Percentiles rank a stretch among this genome's conserved stretches.
These are phyloP conservation scores for Aromia moschata DNA, from an alignment of 2,888 invertebrate species.

Conservation along the genomic window DNA sequence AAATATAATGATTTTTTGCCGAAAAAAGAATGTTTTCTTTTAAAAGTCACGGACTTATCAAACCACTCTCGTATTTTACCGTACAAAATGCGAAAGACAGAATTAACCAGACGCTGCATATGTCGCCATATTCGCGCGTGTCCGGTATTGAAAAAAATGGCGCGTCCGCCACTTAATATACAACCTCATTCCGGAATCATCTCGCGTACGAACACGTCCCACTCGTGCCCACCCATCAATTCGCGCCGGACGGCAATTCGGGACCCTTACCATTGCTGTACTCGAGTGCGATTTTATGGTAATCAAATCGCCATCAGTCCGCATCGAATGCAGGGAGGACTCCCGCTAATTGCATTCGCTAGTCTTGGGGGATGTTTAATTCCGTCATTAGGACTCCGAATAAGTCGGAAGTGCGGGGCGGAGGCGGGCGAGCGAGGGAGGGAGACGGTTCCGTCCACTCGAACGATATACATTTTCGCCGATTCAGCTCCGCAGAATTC, in stretches of 20 bases:
- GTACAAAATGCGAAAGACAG: no score
- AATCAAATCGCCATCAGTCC: slow-evolving; percentile 49
- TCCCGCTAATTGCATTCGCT: slow-evolving; percentile 45
- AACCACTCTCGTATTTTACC: no score
- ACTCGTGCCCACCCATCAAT: slow-evolving; percentile 35
- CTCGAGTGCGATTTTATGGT: slow-evolving; percentile 47
- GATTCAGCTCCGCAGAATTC: slow-evolving; percentile 37
- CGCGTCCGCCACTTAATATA: slow-evolving; percentile 9
- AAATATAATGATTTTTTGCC: no score
- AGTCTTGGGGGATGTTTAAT: slow-evolving; percentile 45
- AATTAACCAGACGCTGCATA: neutral
- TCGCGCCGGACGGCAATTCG: slow-evolving; percentile 39
- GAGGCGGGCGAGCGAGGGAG: no score
- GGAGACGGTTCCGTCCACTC: slow-evolving; percentile 20
- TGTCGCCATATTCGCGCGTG: neutral
- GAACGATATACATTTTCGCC: slow-evolving; percentile 18
- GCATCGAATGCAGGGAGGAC: slow-evolving; percentile 35
- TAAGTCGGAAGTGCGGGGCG: slow-evolving; percentile 11
- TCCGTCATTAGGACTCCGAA: slow-evolving; percentile 35
- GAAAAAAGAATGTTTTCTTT: no score
- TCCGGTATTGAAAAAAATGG: slow-evolving; percentile 19
- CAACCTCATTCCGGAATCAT: slow-evolving; percentile 12
- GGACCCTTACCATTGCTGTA: slow-evolving; percentile 35
- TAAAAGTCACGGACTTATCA: no score
- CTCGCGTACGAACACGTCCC: slow-evolving; percentile 22